Percentiles rank a stretch among this genome's conserved stretches.
Evolutionary conservation across 2,797 vertebrate species (phyloP).

Genomic region (Sebastes baramenuke): DNA sequence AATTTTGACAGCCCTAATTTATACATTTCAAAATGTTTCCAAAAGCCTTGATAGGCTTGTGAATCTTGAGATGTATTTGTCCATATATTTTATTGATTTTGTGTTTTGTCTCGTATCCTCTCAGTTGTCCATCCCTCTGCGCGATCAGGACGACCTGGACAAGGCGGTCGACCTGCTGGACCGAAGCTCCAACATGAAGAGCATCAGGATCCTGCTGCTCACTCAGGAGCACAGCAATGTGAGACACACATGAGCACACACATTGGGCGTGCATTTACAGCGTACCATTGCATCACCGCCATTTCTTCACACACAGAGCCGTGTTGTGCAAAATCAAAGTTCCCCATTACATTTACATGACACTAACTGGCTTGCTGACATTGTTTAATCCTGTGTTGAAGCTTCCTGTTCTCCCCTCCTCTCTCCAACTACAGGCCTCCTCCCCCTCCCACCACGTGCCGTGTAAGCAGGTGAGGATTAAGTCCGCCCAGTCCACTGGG

Average conservation of each 20-base stretch:
- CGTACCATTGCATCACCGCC: slow-evolving; percentile 28
- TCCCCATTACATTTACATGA: slow-evolving; percentile 25
- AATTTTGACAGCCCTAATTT: not conserved
- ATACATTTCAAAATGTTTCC: not conserved
- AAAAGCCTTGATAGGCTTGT: not conserved
- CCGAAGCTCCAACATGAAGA: slow-evolving; percentile 96
- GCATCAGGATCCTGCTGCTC: slow-evolving; percentile 93
- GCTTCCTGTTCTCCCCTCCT: not conserved
- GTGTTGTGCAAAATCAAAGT: slow-evolving; percentile 51
- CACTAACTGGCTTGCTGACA: not conserved
- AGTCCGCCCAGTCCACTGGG: slow-evolving; percentile 92
- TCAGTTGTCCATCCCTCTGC: slow-evolving; percentile 93
- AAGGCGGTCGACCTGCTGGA: slow-evolving; percentile 95
- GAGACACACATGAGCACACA: slow-evolving; percentile 59
- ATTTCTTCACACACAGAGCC: slow-evolving; percentile 44
- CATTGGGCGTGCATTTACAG: not conserved
- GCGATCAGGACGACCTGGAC: slow-evolving; percentile 94
- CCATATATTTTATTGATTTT: not conserved
- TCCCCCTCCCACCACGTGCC: slow-evolving; percentile 84
- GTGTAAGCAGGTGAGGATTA: slow-evolving; percentile 95
- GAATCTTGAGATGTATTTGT: not conserved
- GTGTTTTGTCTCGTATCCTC: not conserved
- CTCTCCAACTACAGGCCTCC: slow-evolving; percentile 71
- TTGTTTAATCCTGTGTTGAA: not conserved
- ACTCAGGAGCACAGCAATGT: slow-evolving; percentile 92